phyloP scores from a whole-genome alignment of 2,797 vertebrate genomes.

The Neosilurus mollespiculum region DNA sequence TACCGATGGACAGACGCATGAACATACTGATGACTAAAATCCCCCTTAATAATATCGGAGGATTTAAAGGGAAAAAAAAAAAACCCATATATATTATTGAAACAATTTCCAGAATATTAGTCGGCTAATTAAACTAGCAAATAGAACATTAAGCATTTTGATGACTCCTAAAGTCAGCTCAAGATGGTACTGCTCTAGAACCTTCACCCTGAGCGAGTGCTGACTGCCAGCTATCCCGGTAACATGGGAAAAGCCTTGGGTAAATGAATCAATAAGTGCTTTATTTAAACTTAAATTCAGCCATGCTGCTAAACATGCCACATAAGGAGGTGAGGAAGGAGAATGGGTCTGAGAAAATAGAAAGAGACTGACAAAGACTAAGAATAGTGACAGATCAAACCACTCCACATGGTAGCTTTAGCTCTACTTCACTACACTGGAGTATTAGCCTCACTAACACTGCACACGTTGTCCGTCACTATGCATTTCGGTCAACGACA shows the following conservation, averaged over 20 bases:
- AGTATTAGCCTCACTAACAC: not conserved
- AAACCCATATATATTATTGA: too few relatives aligned
- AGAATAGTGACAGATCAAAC: not conserved
- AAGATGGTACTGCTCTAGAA: not conserved
- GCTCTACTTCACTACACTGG: not conserved
- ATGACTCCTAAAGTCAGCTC: not conserved
- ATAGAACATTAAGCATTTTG: not conserved
- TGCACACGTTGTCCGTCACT: too few relatives aligned
- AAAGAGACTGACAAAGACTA: too few relatives aligned
- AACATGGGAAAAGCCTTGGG: constrained; percentile 49
- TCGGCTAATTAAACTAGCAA: not conserved
- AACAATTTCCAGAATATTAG: not conserved
- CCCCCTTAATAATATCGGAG: too few relatives aligned
- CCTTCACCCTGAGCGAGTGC: not conserved
- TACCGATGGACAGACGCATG: too few relatives aligned
- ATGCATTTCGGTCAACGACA: too few relatives aligned
- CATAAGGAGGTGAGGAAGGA: constrained; percentile 2
- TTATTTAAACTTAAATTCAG: constrained; percentile 47
- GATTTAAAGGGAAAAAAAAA: too few relatives aligned
- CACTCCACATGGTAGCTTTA: not conserved
- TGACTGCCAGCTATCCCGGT: constrained; percentile 25
- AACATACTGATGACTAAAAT: too few relatives aligned
- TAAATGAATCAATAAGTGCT: constrained; percentile 47
- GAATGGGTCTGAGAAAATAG: not conserved
- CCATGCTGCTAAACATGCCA: constrained; percentile 25